A percentile compares a stretch with the other conserved stretches of the same genome.
Evolutionary conservation across 1,140 invertebrate genomes (phyloP).

Genomic region (Drosophila bocqueti): DNA sequence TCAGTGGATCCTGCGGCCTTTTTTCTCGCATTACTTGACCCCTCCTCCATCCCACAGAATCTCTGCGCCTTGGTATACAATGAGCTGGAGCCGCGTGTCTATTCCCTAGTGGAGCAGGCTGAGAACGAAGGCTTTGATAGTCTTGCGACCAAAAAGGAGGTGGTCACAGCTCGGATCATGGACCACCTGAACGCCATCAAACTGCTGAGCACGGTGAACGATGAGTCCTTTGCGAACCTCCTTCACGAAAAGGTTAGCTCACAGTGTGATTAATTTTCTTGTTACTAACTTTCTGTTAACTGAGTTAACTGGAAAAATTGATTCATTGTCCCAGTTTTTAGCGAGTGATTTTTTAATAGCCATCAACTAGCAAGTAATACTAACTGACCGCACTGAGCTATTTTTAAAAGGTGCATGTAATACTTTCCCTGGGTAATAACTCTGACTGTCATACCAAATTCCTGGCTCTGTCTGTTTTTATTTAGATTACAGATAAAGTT

Average conservation of each 20-base stretch:
- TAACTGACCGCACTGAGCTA: conserved; percentile 1
- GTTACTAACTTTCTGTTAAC: neutral
- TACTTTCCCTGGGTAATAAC: neutral
- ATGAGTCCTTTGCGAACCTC: conserved; percentile 24
- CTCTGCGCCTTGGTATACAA: conserved; percentile 56
- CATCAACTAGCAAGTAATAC: neutral
- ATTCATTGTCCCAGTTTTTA: neutral
- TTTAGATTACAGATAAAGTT: neutral
- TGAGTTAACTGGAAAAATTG: neutral
- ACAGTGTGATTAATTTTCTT: conserved; percentile 2
- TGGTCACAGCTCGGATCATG: conserved; percentile 7
- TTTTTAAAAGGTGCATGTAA: neutral
- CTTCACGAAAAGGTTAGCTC: conserved; percentile 50
- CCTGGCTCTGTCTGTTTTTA: neutral
- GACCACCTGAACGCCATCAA: conserved; percentile 64
- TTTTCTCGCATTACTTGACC: neutral
- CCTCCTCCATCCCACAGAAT: conserved; percentile 37
- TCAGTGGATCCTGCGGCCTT: neutral
- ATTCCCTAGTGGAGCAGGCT: conserved; percentile 45
- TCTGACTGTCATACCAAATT: neutral
- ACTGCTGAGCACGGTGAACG: conserved; percentile 31
- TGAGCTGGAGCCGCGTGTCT: conserved; percentile 52
- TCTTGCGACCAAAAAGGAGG: neutral
- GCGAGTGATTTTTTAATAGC: neutral
- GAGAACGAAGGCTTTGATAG: conserved; percentile 48